Evolutionary conservation across 2,888 invertebrate genomes (phyloP).

Genomic region (Netelia melanura): DNA sequence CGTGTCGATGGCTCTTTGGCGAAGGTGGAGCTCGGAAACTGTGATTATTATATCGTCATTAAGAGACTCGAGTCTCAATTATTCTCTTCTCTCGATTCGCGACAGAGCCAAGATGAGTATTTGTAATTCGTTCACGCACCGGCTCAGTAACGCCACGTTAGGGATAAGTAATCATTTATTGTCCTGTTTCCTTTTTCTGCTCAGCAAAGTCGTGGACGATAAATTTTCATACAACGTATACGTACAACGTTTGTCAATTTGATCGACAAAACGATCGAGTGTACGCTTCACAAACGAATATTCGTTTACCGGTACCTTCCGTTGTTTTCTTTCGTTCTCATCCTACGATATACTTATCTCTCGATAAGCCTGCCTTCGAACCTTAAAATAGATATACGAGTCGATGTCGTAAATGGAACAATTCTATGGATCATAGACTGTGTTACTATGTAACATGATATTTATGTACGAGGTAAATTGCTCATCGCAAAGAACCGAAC

Average conservation of each 20-base stretch:
- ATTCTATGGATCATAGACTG: constrained; percentile 46
- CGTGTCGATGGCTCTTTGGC: constrained; percentile 94
- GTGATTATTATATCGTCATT: constrained; percentile 75
- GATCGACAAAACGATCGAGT: background rate
- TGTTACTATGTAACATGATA: constrained; percentile 67
- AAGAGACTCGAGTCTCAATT: constrained; percentile 20
- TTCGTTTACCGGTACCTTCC: background rate
- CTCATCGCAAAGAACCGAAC: constrained; percentile 49
- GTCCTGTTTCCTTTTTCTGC: background rate
- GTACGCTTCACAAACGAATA: constrained; percentile 14
- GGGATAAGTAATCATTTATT: background rate
- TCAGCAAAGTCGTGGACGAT: constrained; percentile 6
- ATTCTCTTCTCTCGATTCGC: constrained; percentile 20
- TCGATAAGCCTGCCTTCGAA: constrained; percentile 28
- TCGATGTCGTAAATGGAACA: constrained; percentile 21
- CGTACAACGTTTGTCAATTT: background rate
- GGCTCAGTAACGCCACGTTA: background rate
- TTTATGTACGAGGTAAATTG: constrained; percentile 63
- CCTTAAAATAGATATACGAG: constrained; percentile 5
- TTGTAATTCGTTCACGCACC: constrained; percentile 12
- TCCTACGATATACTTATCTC: background rate
- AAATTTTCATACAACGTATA: constrained; percentile 15
- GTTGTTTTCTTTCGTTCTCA: constrained; percentile 15
- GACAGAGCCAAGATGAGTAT: constrained; percentile 27
- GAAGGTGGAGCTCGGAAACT: constrained; percentile 88